These are phyloP conservation scores for Sebastes diploproa DNA, from an alignment of 2,797 vertebrate species.

Conservation along the genomic window DNA sequence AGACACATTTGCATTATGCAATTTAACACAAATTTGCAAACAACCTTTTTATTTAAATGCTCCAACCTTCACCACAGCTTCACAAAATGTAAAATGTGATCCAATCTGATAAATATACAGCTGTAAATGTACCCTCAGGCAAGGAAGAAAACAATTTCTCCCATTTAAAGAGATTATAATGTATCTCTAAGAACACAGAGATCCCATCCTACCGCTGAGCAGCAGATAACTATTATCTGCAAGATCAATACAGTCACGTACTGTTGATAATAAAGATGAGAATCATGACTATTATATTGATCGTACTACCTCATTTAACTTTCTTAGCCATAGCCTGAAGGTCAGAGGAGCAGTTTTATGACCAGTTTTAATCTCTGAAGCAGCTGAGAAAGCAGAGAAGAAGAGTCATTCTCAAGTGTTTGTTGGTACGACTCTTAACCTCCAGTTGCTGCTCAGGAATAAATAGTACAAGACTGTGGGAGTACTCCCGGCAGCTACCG, in stretches of 20 bases:
- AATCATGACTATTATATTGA: not conserved
- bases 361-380: not conserved
- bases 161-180: not conserved
- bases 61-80: not conserved
- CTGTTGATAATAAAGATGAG: not conserved
- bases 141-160: not conserved
- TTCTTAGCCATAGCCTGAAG: not conserved
- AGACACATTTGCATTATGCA: not conserved
- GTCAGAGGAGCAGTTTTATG: not conserved
- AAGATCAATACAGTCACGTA: not conserved
- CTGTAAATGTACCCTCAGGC: not conserved
- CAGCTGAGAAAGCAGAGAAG: constrained; percentile 1
- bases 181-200: not conserved
- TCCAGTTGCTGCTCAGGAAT: constrained; percentile 45
- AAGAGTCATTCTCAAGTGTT: constrained; percentile 13
- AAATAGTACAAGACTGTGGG: constrained; percentile 44
- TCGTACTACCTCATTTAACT: not conserved
- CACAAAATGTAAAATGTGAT: not conserved
- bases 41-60: not conserved
- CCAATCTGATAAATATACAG: not conserved
- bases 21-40: not conserved
- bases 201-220: not conserved
- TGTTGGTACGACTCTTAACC: constrained; percentile 37
- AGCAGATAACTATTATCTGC: not conserved
- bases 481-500: constrained; percentile 17